A percentile compares a stretch with the other conserved stretches of the same genome.
phyloP scores from a whole-genome alignment of 2,113 vertebrate species.

The Excalfactoria chinensis region DNA sequence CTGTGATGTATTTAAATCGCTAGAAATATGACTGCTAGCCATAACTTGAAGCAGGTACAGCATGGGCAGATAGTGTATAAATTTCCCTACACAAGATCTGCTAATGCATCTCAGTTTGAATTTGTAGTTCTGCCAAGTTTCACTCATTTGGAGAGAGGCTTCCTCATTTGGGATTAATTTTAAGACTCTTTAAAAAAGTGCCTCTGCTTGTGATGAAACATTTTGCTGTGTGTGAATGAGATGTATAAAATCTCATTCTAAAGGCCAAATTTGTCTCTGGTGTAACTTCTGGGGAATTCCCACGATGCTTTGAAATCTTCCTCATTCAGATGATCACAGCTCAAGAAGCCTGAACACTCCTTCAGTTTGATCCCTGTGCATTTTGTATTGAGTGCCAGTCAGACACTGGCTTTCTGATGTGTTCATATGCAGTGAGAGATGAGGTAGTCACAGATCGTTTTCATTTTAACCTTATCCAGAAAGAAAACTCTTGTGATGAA shows the following conservation, averaged over 20 bases:
- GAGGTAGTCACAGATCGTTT: constrained; percentile 18
- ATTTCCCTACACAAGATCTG: background rate
- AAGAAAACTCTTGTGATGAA: background rate
- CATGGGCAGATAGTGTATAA: background rate
- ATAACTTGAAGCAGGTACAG: constrained; percentile 9
- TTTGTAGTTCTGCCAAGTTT: constrained; percentile 61
- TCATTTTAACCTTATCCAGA: constrained; percentile 9
- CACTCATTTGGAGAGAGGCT: constrained; percentile 42
- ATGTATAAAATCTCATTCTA: constrained; percentile 38
- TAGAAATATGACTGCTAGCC: background rate
- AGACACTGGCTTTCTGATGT: constrained; percentile 4
- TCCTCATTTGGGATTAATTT: constrained; percentile 72
- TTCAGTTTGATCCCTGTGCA: background rate
- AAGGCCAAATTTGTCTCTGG: constrained; percentile 36
- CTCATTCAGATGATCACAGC: constrained; percentile 32
- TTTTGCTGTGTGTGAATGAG: constrained; percentile 43
- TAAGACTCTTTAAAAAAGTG: constrained; percentile 31
- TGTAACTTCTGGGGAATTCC: constrained; percentile 49
- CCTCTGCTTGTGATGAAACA: constrained; percentile 38
- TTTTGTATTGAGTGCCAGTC: constrained; percentile 23
- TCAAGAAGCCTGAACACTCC: background rate
- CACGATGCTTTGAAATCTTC: constrained; percentile 24
- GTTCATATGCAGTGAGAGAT: constrained; percentile 28
- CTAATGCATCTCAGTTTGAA: constrained; percentile 46
- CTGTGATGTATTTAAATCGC: background rate